Percentiles rank a stretch among this genome's conserved stretches.
These are phyloP conservation scores for Climacteris rufus DNA, from an alignment of 2,113 vertebrate species.

Conservation along the genomic window DNA sequence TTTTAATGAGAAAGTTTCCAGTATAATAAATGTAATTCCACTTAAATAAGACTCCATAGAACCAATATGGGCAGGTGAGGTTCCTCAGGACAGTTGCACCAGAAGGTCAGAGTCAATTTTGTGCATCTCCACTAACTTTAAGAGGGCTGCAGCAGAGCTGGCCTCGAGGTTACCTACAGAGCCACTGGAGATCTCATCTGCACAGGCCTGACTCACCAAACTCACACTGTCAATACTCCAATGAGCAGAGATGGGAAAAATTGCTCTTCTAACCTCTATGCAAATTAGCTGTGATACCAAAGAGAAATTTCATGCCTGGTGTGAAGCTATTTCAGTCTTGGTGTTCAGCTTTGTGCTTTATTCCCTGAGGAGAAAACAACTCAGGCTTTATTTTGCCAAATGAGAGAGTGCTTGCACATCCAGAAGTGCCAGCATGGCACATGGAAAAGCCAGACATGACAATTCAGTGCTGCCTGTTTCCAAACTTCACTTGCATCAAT, in stretches of 20 bases:
- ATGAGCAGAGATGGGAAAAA: background rate
- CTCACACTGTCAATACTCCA: background rate
- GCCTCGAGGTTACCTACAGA: background rate
- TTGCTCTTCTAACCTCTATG: background rate
- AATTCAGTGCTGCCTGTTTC: background rate
- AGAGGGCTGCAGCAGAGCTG: background rate
- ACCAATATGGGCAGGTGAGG: background rate
- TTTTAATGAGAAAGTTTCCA: background rate
- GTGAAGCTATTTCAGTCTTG: background rate
- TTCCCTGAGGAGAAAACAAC: background rate
- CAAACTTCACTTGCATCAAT: background rate
- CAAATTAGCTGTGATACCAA: background rate
- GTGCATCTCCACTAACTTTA: background rate
- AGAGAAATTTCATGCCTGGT: background rate
- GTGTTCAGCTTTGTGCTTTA: constrained; percentile 9
- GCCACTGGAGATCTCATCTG: background rate
- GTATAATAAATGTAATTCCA: background rate
- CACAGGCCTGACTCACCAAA: background rate
- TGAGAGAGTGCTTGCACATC: background rate
- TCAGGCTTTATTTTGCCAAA: background rate
- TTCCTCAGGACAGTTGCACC: background rate
- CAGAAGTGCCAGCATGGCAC: background rate
- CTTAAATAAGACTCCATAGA: background rate
- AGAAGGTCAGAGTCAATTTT: background rate
- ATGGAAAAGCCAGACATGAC: background rate